Percentiles rank a stretch among this genome's conserved stretches.
phyloP scores from a whole-genome alignment of 1,140 invertebrate genomes.

The Lepidurus arcticus region DNA sequence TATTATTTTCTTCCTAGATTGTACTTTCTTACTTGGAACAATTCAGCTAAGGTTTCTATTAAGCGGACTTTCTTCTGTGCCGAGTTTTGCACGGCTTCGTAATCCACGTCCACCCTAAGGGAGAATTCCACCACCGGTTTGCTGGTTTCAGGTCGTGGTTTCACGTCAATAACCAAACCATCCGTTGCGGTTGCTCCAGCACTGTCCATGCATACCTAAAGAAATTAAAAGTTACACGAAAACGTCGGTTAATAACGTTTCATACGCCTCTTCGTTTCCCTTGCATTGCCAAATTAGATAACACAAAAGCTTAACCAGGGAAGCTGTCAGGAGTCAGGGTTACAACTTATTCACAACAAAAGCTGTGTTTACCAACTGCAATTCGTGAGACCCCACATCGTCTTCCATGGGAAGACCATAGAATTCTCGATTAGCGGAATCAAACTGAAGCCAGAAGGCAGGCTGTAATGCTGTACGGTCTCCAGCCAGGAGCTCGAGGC shows the following conservation, averaged over 20 bases:
- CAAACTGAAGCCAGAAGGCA: slow-evolving; percentile 82
- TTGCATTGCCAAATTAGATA: too few species aligned
- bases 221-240: slow-evolving; percentile 36
- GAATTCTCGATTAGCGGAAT: slow-evolving; percentile 76
- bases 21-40: slow-evolving; percentile 56
- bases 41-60: slow-evolving; percentile 62
- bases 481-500: slow-evolving; percentile 64
- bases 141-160: slow-evolving; percentile 42
- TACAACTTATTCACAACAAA: neutral
- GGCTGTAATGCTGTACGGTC: slow-evolving; percentile 60
- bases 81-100: slow-evolving; percentile 62
- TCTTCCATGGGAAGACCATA: slow-evolving; percentile 68
- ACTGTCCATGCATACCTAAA: slow-evolving; percentile 52
- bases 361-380: slow-evolving; percentile 56
- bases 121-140: slow-evolving; percentile 62
- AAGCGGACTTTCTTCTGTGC: slow-evolving; percentile 50
- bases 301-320: too few species aligned
- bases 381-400: slow-evolving; percentile 65
- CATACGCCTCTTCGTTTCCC: too few species aligned
- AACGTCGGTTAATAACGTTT: neutral
- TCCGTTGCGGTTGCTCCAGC: slow-evolving; percentile 64
- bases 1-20: too few species aligned
- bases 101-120: slow-evolving; percentile 67
- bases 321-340: too few species aligned
- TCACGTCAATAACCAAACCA: slow-evolving; percentile 69